Conservation (phyloP, 2,888 invertebrate genomes). For the Leptarthrus brevirostris region DNA sequence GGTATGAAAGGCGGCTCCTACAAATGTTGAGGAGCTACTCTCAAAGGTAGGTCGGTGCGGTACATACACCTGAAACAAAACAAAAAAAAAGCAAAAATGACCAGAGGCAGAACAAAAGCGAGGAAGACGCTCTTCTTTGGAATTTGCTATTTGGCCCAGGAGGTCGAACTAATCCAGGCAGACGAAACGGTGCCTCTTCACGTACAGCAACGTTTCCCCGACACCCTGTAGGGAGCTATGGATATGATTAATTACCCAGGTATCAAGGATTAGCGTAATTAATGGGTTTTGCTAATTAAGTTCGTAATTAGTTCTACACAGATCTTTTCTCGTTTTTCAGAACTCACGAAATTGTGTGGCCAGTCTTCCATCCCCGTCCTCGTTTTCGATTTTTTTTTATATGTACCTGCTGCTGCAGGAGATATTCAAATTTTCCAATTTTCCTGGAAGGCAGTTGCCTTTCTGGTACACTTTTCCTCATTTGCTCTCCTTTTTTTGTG, state of each 20-base stretch:
- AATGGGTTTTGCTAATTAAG: constrained; percentile 54
- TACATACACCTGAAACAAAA: neutral
- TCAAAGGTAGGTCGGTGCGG: neutral
- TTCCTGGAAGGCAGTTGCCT: constrained; percentile 41
- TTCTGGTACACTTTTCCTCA: constrained; percentile 22
- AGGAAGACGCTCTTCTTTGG: constrained; percentile 12
- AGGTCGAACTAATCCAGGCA: constrained; percentile 41
- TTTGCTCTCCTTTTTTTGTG: constrained; percentile 22
- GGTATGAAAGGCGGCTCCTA: constrained; percentile 39
- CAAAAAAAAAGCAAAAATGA: neutral
- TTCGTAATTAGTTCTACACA: constrained; percentile 53
- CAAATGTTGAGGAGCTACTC: neutral
- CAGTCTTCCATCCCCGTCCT: neutral
- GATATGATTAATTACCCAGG: constrained; percentile 52
- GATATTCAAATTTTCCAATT: constrained; percentile 48
- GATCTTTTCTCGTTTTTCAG: too few relatives aligned
- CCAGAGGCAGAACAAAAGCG: constrained; percentile 8
- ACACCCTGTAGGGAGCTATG: constrained; percentile 13
- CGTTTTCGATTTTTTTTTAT: neutral
- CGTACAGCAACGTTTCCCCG: constrained; percentile 13
- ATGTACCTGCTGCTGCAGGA: constrained; percentile 3
- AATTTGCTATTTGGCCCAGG: constrained; percentile 41
- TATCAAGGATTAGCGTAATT: constrained; percentile 52
- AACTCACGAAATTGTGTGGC: too few relatives aligned
- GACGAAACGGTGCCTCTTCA: constrained; percentile 27